These are phyloP conservation scores for Porites lutea DNA, from an alignment of 64 coral and sea anemone genomes.

Conservation along the genomic window DNA sequence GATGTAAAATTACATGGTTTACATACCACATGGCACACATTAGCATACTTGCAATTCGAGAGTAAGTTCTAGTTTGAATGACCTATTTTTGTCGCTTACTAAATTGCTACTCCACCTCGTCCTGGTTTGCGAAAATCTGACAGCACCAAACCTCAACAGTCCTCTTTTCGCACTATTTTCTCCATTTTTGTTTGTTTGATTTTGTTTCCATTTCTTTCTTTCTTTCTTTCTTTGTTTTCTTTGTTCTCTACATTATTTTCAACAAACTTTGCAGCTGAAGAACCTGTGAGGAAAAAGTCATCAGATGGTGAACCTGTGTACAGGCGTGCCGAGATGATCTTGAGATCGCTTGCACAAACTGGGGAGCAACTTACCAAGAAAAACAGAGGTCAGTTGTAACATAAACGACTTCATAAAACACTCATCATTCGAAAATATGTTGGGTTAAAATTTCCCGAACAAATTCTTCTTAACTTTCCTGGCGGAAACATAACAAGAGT, in stretches of 20 bases:
- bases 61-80: neutral
- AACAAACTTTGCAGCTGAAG: neutral
- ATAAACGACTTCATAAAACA: neutral
- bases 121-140: neutral
- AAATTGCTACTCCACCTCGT: neutral
- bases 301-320: slow-evolving; percentile 39
- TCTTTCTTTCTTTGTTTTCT: too few relatives aligned
- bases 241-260: neutral
- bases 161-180: neutral
- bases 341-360: slow-evolving; percentile 69
- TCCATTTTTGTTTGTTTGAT: neutral
- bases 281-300: neutral
- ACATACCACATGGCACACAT: neutral
- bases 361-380: slow-evolving; percentile 56
- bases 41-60: neutral
- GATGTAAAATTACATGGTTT: neutral
- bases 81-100: neutral
- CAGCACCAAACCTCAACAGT: neutral
- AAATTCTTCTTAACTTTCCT: neutral
- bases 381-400: slow-evolving; percentile 49
- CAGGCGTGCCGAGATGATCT: slow-evolving; percentile 57
- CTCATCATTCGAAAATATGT: neutral
- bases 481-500: too few relatives aligned
- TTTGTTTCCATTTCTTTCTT: too few relatives aligned
- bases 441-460: neutral